A percentile compares a stretch with the other conserved stretches of the same genome.
Conservation (phyloP, 2,888 invertebrate genomes). For the Tridacna crocea region DNA sequence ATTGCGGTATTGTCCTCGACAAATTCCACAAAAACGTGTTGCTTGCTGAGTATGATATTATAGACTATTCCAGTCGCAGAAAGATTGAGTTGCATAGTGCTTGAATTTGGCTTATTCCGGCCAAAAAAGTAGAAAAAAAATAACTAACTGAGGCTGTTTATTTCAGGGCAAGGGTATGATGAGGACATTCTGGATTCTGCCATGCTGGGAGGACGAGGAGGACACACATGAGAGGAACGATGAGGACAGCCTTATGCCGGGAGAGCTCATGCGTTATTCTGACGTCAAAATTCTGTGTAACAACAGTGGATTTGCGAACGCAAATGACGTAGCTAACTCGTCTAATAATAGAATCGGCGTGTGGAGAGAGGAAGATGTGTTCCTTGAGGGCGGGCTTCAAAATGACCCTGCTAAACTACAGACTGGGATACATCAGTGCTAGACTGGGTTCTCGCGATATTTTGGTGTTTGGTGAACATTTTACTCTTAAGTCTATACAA, state of each 20-base stretch:
- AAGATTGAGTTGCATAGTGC: too few relatives aligned
- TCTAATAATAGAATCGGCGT: slow-evolving; percentile 20
- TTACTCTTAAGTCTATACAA: too few relatives aligned
- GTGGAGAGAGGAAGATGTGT: slow-evolving; percentile 58
- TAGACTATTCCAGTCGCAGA: too few relatives aligned
- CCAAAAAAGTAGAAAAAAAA: too few relatives aligned
- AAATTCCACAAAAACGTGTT: too few relatives aligned
- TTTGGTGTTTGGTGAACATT: neutral
- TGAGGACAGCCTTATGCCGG: slow-evolving; percentile 32
- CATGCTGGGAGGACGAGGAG: slow-evolving; percentile 45
- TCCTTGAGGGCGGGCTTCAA: slow-evolving; percentile 24
- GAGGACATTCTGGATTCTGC: slow-evolving; percentile 61
- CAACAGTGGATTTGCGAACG: neutral
- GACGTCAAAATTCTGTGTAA: slow-evolving; percentile 25
- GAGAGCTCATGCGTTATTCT: slow-evolving; percentile 49
- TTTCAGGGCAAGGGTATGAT: slow-evolving; percentile 62
- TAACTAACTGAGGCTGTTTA: too few relatives aligned
- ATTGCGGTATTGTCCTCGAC: too few relatives aligned
- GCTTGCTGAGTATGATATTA: too few relatives aligned
- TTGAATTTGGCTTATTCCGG: too few relatives aligned
- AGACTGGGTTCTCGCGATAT: neutral
- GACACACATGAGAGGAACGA: slow-evolving; percentile 7
- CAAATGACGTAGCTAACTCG: neutral
- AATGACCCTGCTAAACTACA: neutral
- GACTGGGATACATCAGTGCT: slow-evolving; percentile 17